phyloP scores from a whole-genome alignment of 1,140 invertebrate genomes.

The Drosophila sturtevanti region DNA sequence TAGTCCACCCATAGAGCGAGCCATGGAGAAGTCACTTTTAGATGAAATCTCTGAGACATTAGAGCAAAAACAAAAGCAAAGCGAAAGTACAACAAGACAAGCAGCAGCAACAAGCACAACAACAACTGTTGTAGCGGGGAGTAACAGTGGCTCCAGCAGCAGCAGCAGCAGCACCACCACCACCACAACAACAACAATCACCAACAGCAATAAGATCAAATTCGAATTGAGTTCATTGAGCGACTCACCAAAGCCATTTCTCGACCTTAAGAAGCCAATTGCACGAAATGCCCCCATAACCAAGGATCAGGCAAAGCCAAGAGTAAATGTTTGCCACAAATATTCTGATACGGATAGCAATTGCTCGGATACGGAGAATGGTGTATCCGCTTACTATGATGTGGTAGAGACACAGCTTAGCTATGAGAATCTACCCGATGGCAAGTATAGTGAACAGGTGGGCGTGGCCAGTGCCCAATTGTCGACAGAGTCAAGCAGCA shows the following conservation, averaged over 20 bases:
- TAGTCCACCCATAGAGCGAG: conserved; percentile 80
- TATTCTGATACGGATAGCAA: conserved; percentile 83
- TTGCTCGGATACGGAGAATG: conserved; percentile 77
- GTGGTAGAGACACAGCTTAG: conserved; percentile 78
- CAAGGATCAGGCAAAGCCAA: conserved; percentile 85
- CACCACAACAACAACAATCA: too few species aligned
- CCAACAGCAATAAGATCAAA: conserved; percentile 61
- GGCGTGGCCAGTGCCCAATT: conserved; percentile 54
- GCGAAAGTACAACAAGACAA: conserved; percentile 29
- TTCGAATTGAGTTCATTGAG: conserved; percentile 70
- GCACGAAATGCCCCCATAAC: conserved; percentile 84
- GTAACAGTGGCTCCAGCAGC: conserved; percentile 22
- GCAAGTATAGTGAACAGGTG: conserved; percentile 69
- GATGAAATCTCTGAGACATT: conserved; percentile 88
- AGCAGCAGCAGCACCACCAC: conserved; percentile 6
- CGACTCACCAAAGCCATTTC: conserved; percentile 77
- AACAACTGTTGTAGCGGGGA: conserved; percentile 13
- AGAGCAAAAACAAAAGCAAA: conserved; percentile 77
- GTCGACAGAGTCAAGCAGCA: conserved; percentile 18
- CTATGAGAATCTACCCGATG: conserved; percentile 83
- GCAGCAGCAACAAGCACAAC: conserved; percentile 22
- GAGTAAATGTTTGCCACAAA: conserved; percentile 85
- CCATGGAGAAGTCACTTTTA: conserved; percentile 86
- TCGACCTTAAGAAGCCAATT: conserved; percentile 84
- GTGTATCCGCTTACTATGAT: conserved; percentile 81